Percentiles rank a stretch among this genome's conserved stretches.
Evolutionary conservation across 2,888 invertebrate species (phyloP).

Genomic region (Neoaliturus tenellus): DNA sequence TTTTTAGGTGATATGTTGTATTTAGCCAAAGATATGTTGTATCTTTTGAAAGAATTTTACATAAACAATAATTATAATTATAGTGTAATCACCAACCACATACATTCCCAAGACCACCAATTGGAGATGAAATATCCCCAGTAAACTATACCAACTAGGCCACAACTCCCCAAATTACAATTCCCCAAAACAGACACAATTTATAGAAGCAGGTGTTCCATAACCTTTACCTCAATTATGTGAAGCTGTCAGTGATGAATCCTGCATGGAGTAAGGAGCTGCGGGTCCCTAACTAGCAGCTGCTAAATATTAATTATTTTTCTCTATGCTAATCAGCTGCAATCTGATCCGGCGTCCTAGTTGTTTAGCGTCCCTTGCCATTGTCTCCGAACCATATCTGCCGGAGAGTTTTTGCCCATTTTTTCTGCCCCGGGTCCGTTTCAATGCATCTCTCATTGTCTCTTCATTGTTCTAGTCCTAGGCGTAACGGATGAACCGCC

Average conservation of each 20-base stretch:
- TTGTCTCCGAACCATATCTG: background rate
- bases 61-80: too few species aligned
- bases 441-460: background rate
- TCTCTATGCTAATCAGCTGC: constrained; percentile 26
- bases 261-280: background rate
- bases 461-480: constrained; percentile 3
- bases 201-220: background rate
- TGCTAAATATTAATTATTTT: constrained; percentile 35
- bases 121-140: too few species aligned
- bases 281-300: background rate
- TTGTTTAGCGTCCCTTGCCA: background rate
- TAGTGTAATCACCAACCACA: too few species aligned
- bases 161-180: background rate
- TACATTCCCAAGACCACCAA: too few species aligned
- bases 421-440: background rate
- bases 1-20: too few species aligned
- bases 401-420: constrained; percentile 6
- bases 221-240: background rate
- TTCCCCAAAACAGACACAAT: background rate
- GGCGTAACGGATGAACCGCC: constrained; percentile 26
- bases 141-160: background rate
- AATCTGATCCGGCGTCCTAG: constrained; percentile 17
- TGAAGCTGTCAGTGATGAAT: background rate
- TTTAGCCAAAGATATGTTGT: too few species aligned
- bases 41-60: too few species aligned